Conservation (phyloP, 2,888 invertebrate genomes). For the Tholera decimalis region DNA sequence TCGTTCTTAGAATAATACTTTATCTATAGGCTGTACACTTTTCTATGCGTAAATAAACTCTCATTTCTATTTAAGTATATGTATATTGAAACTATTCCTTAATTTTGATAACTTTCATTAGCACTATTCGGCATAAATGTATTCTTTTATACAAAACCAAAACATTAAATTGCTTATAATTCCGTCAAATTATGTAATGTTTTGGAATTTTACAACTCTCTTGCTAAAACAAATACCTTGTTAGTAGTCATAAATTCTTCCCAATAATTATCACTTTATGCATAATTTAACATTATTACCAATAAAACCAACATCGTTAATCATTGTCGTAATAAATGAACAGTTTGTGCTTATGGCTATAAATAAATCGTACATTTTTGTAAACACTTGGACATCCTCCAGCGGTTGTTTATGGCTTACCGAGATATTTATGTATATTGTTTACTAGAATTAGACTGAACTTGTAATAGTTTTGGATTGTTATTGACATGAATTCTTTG, state of each 20-base stretch:
- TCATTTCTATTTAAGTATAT: no score
- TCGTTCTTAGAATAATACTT: no score
- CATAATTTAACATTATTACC: conserved; percentile 9
- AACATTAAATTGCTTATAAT: background rate
- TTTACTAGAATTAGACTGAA: conserved; percentile 69
- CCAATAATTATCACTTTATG: conserved; percentile 9
- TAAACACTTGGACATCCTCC: conserved; percentile 80
- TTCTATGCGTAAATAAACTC: no score
- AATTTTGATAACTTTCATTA: no score
- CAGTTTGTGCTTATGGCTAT: conserved; percentile 48
- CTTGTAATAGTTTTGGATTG: conserved; percentile 64
- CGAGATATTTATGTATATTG: conserved; percentile 69
- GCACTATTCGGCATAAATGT: no score
- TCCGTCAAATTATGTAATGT: conserved; percentile 41
- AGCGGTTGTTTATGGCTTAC: conserved; percentile 80
- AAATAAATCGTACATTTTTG: conserved; percentile 69
- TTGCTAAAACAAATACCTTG: conserved; percentile 16
- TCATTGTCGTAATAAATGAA: conserved; percentile 22
- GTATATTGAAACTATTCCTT: no score
- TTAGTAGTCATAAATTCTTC: background rate
- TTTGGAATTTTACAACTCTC: conserved; percentile 44
- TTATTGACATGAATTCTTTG: conserved; percentile 20
- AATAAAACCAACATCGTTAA: conserved; percentile 26
- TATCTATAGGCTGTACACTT: no score
- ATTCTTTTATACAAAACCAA: no score